Conservation (phyloP, 2,888 invertebrate species). For the Euspilapteryx auroguttella region DNA sequence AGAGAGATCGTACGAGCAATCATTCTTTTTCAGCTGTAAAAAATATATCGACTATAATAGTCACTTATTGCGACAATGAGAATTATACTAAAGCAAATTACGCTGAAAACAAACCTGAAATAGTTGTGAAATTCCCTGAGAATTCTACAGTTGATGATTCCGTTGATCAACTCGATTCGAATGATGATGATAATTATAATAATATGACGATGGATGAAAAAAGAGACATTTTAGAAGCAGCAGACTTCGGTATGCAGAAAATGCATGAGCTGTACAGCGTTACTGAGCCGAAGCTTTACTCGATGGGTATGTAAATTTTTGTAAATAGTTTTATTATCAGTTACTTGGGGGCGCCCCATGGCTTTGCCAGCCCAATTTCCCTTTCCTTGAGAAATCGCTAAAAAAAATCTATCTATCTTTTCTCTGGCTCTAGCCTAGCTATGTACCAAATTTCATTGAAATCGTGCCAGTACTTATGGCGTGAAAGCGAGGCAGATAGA, state of each 20-base stretch:
- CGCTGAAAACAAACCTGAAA: conserved; percentile 11
- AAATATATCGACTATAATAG: conserved; percentile 43
- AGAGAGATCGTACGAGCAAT: conserved; percentile 35
- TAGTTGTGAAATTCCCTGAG: conserved; percentile 12
- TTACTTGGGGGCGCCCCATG: too few relatives aligned
- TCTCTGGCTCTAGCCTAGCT: not conserved
- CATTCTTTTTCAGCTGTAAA: conserved; percentile 33
- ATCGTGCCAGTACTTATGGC: too few relatives aligned
- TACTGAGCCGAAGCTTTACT: conserved; percentile 69
- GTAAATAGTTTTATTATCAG: not conserved
- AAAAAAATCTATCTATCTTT: too few relatives aligned
- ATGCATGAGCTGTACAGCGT: conserved; percentile 67
- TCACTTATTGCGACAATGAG: conserved; percentile 42
- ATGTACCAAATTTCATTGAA: too few relatives aligned
- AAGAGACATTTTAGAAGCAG: conserved; percentile 65
- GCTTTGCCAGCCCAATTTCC: too few relatives aligned
- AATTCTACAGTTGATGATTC: conserved; percentile 11
- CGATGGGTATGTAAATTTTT: conserved; percentile 59
- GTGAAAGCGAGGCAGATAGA: too few relatives aligned
- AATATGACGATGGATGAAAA: conserved; percentile 25
- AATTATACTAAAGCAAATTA: conserved; percentile 21
- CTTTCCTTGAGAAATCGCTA: too few relatives aligned
- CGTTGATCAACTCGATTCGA: conserved; percentile 10
- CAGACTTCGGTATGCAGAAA: conserved; percentile 66
- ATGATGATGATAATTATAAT: too few relatives aligned